These are phyloP conservation scores for Gobio occitaniae DNA, from an alignment of 2,797 vertebrate species.

Conservation along the genomic window DNA sequence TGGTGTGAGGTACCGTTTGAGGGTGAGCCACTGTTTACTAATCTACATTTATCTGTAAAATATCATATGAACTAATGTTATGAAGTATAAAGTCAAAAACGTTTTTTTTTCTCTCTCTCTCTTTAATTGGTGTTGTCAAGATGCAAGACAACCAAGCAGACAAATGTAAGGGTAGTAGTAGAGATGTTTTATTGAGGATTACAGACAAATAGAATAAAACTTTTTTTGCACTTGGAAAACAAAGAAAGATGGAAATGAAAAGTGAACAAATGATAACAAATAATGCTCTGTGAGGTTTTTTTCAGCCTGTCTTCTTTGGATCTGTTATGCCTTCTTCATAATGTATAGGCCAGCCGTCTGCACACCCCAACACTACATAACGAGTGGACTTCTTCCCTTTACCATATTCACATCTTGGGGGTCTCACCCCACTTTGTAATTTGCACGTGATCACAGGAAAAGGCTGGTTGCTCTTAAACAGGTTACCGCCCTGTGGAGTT, in stretches of 20 bases:
- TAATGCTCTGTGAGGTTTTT: background rate
- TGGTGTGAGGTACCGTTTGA: too few relatives aligned
- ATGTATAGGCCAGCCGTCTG: constrained; percentile 14
- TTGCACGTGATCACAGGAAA: constrained; percentile 41
- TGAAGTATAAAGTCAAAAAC: too few relatives aligned
- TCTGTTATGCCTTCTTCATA: too few relatives aligned
- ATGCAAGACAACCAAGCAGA: background rate
- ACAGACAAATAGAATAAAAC: too few relatives aligned
- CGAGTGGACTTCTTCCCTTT: constrained; percentile 27
- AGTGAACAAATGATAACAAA: background rate
- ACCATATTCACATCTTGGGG: constrained; percentile 45
- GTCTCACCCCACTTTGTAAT: constrained; percentile 26
- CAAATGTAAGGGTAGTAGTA: background rate
- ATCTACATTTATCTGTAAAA: too few relatives aligned
- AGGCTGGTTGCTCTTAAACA: too few relatives aligned
- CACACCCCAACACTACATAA: constrained; percentile 45
- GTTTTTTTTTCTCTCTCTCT: too few relatives aligned
- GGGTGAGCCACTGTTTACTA: too few relatives aligned
- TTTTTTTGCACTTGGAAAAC: background rate
- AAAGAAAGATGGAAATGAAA: background rate
- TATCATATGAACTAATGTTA: too few relatives aligned
- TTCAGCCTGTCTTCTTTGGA: too few relatives aligned
- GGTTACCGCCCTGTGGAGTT: too few relatives aligned
- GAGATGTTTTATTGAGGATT: background rate
- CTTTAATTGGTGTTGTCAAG: background rate